Base-by-base conservation (phyloP, 2,888 invertebrate species). In the Uloborus plumipes region DNA sequence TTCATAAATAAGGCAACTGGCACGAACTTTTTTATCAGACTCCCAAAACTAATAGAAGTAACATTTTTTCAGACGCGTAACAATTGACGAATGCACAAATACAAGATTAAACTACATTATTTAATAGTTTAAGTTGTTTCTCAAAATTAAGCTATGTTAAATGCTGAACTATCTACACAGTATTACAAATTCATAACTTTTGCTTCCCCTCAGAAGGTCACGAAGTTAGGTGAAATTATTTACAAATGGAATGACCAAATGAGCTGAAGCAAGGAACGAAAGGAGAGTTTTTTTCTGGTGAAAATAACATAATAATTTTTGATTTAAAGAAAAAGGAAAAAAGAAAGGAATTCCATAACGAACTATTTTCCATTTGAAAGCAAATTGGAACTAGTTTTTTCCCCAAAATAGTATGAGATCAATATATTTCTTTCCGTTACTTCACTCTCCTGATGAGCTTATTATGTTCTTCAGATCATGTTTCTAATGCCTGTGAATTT, bases 91-190 rank as follows among this genome's bases (percentile, higher is more conserved):
- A 47, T 26, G 14, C 39, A 39, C 39, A 11, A 15, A 61, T 59
- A 79, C 66, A 72, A 79, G 20, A 72, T 66, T 72, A 67, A 79
- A 73, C 73, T 61, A 79, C 66, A 79, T 26, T 18, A 13, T 66
- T 75, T 67, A 53, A 66, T 65, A 71, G 77, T 71, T 78, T 71
- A 78, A 78, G 77, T 71, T 78, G 58, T 64, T 71, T 75, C 62
- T 53, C n/a, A 20, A 6, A 47, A 20, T 58, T 22, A 64, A 65
- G 64, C 75, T 81, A 81, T 55, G 70, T 81, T 7, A 39, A 39
- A 39, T 39, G 7, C 9, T 74, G 74, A 69, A 81, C 79, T 73
- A 67, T 73, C 73, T 79, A 73, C 58, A 47, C 7, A 61, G 22
- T 64, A 65, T 58, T 58, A 58, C 47, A 61, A 20, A n/a, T 18